Percentiles rank a stretch among this genome's conserved stretches.
These are phyloP conservation scores for Ceratosolen fusciceps DNA, from an alignment of 1,140 invertebrate genomes.

Conservation along the genomic window DNA sequence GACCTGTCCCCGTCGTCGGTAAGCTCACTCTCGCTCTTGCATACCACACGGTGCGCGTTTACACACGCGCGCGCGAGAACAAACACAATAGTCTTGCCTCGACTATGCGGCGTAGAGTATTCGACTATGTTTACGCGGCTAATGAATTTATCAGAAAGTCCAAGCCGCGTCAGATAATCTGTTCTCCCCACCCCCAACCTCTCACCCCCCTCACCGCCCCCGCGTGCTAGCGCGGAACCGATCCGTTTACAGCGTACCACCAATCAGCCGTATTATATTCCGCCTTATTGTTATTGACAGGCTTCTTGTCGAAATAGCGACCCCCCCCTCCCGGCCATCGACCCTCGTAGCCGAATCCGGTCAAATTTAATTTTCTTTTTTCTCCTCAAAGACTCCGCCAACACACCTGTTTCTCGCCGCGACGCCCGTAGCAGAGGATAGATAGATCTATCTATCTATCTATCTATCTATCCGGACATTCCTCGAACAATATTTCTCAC, in stretches of 20 bases:
- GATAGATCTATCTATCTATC: too few species aligned
- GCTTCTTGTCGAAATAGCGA: background rate
- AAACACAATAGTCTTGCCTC: slow-evolving; percentile 1
- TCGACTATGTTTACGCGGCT: slow-evolving; percentile 4
- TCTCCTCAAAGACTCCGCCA: too few species aligned
- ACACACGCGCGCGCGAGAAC: background rate
- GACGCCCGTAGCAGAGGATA: too few species aligned
- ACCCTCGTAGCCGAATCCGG: too few species aligned
- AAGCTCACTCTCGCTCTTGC: background rate
- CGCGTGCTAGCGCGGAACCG: background rate
- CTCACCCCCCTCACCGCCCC: too few species aligned
- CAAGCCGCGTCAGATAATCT: background rate
- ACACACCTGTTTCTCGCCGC: too few species aligned
- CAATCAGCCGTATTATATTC: background rate
- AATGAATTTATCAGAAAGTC: slow-evolving; percentile 28
- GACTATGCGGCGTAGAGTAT: background rate
- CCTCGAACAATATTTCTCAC: too few species aligned
- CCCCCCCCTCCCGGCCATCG: too few species aligned
- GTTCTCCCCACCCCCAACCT: too few species aligned
- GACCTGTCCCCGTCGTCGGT: background rate
- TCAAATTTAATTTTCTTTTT: too few species aligned
- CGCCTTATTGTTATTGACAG: background rate
- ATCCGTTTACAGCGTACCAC: background rate
- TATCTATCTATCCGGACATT: too few species aligned
- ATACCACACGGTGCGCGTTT: background rate